These are phyloP conservation scores for Pogonocichla stellata DNA, from an alignment of 2,113 vertebrate genomes.

Conservation along the genomic window DNA sequence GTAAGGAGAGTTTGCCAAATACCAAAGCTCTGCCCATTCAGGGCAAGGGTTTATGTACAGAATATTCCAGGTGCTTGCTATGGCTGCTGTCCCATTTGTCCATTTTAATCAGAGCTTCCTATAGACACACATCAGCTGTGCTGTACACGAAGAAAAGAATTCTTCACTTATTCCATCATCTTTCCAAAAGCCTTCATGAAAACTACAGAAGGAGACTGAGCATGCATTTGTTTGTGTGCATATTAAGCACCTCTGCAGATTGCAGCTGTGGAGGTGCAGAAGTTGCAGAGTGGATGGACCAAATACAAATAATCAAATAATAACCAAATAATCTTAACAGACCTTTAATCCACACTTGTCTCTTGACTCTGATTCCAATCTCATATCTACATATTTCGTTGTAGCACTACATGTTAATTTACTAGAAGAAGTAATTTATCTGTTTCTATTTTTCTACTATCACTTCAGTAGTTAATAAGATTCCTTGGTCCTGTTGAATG, in stretches of 20 bases:
- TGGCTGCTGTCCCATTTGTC: background rate
- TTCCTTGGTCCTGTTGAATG: background rate
- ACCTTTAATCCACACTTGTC: background rate
- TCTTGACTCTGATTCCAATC: background rate
- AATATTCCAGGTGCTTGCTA: accelerated
- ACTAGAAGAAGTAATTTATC: background rate
- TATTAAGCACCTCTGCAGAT: background rate
- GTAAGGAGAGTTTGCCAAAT: background rate
- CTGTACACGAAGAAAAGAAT: background rate
- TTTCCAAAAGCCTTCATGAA: background rate
- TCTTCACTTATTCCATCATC: background rate
- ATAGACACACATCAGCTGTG: background rate
- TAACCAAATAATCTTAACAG: background rate
- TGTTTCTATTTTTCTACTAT: background rate
- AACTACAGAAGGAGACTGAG: background rate
- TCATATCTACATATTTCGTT: background rate
- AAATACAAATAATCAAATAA: background rate
- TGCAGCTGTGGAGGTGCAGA: background rate
- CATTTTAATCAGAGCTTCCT: background rate
- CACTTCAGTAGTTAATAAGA: background rate
- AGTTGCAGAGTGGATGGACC: too few species aligned
- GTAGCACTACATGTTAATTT: background rate
- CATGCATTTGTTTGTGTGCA: background rate
- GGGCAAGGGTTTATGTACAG: background rate
- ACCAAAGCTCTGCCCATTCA: background rate